phyloP scores from a whole-genome alignment of 2,888 invertebrate genomes.

The Malthinus flaveolus region DNA sequence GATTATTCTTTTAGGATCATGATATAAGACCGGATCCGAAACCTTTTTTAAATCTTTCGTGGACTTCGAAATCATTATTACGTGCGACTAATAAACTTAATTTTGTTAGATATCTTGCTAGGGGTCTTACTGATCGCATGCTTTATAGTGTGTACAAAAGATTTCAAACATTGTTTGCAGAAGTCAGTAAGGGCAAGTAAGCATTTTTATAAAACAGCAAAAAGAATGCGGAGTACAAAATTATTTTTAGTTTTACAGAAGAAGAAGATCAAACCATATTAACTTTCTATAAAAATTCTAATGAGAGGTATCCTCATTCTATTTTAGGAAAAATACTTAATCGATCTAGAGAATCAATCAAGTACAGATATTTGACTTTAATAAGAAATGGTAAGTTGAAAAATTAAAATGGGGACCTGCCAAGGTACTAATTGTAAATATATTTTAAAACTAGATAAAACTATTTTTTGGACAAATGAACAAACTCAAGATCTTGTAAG shows the following conservation, averaged over 20 bases:
- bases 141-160: constrained; percentile 9
- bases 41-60: not conserved
- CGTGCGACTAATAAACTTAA: constrained; percentile 1
- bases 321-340: constrained; percentile 1
- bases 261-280: constrained; percentile 9
- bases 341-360: constrained; percentile 2
- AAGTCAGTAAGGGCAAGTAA: constrained; percentile 9
- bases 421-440: not conserved
- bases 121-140: constrained; percentile 1
- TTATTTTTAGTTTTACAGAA: constrained; percentile 6
- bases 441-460: not conserved
- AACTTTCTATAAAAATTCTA: not conserved
- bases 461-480: too few species aligned
- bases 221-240: not conserved
- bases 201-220: not conserved
- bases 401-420: not conserved
- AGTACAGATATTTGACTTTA: constrained; percentile 3
- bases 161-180: not conserved
- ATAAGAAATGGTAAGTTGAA: not conserved
- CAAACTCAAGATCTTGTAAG: not conserved
- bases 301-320: not conserved
- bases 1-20: constrained; percentile 20
- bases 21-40: not conserved
- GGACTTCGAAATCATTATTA: not conserved
- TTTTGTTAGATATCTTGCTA: constrained; percentile 10